phyloP scores from a whole-genome alignment of 2,888 invertebrate species.

The Epirrita christyi region DNA sequence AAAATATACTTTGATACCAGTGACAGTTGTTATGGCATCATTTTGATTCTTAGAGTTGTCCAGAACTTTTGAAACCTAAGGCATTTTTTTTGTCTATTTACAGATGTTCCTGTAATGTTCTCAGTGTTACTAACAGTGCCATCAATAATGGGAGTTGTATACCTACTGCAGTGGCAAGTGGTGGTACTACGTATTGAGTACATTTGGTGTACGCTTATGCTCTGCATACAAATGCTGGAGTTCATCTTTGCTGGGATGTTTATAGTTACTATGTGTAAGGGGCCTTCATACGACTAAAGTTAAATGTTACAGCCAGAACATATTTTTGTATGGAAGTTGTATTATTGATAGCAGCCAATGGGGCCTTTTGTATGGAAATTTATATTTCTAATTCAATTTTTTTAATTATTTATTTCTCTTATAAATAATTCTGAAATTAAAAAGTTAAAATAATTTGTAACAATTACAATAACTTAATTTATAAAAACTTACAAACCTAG shows the following conservation, averaged over 20 bases:
- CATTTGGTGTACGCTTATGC: slow-evolving; percentile 94
- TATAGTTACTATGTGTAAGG: slow-evolving; percentile 85
- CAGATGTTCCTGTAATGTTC: slow-evolving; percentile 92
- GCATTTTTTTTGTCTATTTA: too few relatives aligned
- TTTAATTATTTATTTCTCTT: neutral
- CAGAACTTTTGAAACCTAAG: too few relatives aligned
- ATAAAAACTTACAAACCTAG: neutral
- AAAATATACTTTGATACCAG: too few relatives aligned
- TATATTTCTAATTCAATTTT: neutral
- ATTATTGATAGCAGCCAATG: slow-evolving; percentile 19
- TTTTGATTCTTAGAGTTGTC: too few relatives aligned
- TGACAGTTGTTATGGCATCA: too few relatives aligned
- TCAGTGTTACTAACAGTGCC: slow-evolving; percentile 94
- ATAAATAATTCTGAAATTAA: neutral
- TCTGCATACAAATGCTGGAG: slow-evolving; percentile 91
- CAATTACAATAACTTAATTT: neutral
- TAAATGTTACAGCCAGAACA: slow-evolving; percentile 9
- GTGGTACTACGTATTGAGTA: slow-evolving; percentile 94
- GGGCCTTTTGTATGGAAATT: slow-evolving; percentile 18
- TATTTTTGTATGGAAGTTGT: slow-evolving; percentile 25
- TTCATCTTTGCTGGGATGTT: slow-evolving; percentile 93
- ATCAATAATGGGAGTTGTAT: slow-evolving; percentile 92
- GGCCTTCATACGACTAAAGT: slow-evolving; percentile 83
- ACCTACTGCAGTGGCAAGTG: slow-evolving; percentile 94
- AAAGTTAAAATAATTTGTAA: neutral